phyloP scores from a whole-genome alignment of 2,888 invertebrate genomes.

The Willowsia nigromaculata region DNA sequence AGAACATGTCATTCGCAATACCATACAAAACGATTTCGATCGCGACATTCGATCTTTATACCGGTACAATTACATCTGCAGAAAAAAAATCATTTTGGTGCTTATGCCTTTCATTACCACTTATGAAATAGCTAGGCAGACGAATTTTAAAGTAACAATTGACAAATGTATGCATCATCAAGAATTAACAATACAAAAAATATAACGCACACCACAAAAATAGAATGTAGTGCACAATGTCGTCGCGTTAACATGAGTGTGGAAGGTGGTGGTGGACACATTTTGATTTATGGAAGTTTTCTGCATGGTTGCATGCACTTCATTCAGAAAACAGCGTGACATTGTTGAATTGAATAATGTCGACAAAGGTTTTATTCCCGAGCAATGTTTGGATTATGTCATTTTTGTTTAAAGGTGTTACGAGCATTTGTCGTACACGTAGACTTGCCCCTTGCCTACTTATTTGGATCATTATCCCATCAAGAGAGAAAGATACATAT shows the following conservation, averaged over 20 bases:
- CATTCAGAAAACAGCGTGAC: neutral
- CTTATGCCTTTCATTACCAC: neutral
- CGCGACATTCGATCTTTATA: conserved; percentile 57
- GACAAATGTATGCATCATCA: neutral
- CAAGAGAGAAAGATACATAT: neutral
- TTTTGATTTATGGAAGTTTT: neutral
- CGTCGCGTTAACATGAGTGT: neutral
- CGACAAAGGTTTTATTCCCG: neutral
- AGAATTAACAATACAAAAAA: neutral
- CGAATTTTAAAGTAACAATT: neutral
- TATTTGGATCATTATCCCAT: conserved; percentile 10
- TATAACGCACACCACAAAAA: neutral
- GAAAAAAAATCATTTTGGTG: too few relatives aligned
- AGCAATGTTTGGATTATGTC: neutral
- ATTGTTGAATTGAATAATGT: neutral
- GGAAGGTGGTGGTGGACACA: neutral
- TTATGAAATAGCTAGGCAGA: neutral
- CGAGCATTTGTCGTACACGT: neutral
- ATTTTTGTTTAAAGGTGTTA: conserved; percentile 8
- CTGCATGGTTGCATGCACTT: neutral
- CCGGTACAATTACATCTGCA: conserved; percentile 42
- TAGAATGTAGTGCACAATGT: neutral
- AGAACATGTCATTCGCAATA: conserved; percentile 33
- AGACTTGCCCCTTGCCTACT: conserved; percentile 19
- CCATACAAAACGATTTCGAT: neutral